Evolutionary conservation across 2,888 invertebrate genomes (phyloP), one percentile per base, ranked within the genome.

Genomic region (Callyntrura sp.): DNA sequence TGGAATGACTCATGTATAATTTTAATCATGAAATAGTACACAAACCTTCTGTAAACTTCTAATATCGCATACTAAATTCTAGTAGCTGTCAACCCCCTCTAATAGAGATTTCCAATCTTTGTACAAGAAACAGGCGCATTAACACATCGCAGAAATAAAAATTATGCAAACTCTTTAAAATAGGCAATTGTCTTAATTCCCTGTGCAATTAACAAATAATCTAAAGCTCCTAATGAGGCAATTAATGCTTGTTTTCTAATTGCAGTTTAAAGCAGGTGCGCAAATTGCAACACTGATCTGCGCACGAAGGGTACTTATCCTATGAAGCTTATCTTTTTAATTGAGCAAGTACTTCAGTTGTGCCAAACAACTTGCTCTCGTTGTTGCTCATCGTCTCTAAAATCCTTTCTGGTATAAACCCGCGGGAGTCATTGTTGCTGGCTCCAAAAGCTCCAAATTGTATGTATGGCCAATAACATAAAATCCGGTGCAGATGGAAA

Each of bases 381-480:
- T n/a, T n/a, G n/a, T n/a, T n/a, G n/a, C n/a, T n/a, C n/a, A n/a
- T n/a, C 8, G 35, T 60, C 48, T 48, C 45, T 23, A 55, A 83
- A 35, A 55, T 45, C 51, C 45, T 62, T n/a, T 6, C 35, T 78
- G 25, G 51, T 51, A 23, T 35, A 1, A 17, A 43, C 51, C 86
- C 23, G 17, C 57, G 43, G 86, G 81, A 81, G 86, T 81, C 81
- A 68, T 6, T 65, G 86, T 70, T 86, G 43, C 81, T 86, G 86
- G 86, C 86, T 79, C 86, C 86, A 86, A 79, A 57, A n/a, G n/a
- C n/a, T n/a, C n/a, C n/a, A n/a, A n/a, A n/a, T n/a, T 68, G 78
- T 28, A 76, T 23, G 60, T 23, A 48, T 79, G 78, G 57, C 79
- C 65, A 68, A 70, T 86, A n/a, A 86, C 25, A 86, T 70, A 65